Evolutionary conservation across 2,888 invertebrate species (phyloP).

Genomic region (Brachypterus glaber): DNA sequence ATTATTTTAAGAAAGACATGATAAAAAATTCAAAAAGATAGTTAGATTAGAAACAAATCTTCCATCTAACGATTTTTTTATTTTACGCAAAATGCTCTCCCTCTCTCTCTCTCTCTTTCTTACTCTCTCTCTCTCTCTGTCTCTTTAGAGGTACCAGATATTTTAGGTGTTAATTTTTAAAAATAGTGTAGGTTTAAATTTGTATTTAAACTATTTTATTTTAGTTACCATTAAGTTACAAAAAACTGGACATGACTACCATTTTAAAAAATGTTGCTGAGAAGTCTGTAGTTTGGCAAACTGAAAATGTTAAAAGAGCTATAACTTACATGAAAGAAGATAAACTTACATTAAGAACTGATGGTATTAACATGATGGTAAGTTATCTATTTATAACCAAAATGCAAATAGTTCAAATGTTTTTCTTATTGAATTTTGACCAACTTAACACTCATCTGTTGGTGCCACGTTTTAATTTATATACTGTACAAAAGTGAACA

Average conservation of each 20-base stretch:
- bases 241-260: constrained; percentile 66
- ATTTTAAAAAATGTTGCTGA: constrained; percentile 60
- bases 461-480: too few species aligned
- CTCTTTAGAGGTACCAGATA: too few species aligned
- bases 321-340: constrained; percentile 65
- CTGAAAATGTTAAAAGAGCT: constrained; percentile 72
- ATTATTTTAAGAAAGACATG: too few species aligned
- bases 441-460: too few species aligned
- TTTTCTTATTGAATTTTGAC: background rate
- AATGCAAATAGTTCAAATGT: background rate
- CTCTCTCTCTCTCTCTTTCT: too few species aligned
- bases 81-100: too few species aligned
- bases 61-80: too few species aligned
- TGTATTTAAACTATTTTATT: constrained; percentile 15
- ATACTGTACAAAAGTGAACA: too few species aligned
- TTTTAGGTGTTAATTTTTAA: constrained; percentile 6
- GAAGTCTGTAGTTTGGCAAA: constrained; percentile 69
- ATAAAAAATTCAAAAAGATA: too few species aligned
- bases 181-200: constrained; percentile 6
- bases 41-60: too few species aligned
- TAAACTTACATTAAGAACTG: constrained; percentile 70
- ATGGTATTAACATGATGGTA: constrained; percentile 84
- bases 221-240: constrained; percentile 50
- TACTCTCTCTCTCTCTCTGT: too few species aligned
- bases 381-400: constrained; percentile 25